Percentiles rank a stretch among this genome's conserved stretches.
These are phyloP conservation scores for Nanorana parkeri DNA, from an alignment of 2,113 vertebrate species.

Conservation along the genomic window DNA sequence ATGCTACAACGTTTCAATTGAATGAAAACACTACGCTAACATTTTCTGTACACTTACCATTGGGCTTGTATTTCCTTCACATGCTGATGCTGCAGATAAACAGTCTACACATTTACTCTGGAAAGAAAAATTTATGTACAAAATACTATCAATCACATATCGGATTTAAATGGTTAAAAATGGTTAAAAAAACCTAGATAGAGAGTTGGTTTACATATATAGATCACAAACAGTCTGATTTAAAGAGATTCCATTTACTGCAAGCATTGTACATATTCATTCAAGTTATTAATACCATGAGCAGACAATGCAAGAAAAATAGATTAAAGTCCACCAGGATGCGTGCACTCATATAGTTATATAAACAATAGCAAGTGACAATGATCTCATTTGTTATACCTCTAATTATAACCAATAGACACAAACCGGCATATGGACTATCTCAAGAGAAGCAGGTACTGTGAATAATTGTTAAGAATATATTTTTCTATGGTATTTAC, in stretches of 20 bases:
- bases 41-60: slow-evolving; percentile 67
- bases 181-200: too few relatives aligned
- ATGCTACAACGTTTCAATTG: too few relatives aligned
- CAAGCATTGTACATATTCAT: not conserved
- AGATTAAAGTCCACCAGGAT: not conserved
- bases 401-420: not conserved
- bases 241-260: too few relatives aligned
- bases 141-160: not conserved
- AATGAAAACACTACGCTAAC: too few relatives aligned
- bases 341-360: not conserved
- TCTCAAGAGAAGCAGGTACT: not conserved
- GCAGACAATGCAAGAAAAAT: not conserved
- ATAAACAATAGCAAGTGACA: not conserved
- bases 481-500: too few relatives aligned
- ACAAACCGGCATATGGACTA: not conserved
- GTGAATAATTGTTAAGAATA: not conserved
- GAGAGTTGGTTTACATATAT: too few relatives aligned
- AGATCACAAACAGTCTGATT: too few relatives aligned
- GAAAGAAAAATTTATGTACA: slow-evolving; percentile 44
- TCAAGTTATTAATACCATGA: not conserved
- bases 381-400: not conserved
- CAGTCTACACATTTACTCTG: slow-evolving; percentile 75
- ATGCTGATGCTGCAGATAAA: slow-evolving; percentile 55
- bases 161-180: too few relatives aligned
- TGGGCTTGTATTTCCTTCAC: slow-evolving; percentile 72